Conservation (phyloP, 2,113 vertebrate genomes). For the Delphinus delphis region DNA sequence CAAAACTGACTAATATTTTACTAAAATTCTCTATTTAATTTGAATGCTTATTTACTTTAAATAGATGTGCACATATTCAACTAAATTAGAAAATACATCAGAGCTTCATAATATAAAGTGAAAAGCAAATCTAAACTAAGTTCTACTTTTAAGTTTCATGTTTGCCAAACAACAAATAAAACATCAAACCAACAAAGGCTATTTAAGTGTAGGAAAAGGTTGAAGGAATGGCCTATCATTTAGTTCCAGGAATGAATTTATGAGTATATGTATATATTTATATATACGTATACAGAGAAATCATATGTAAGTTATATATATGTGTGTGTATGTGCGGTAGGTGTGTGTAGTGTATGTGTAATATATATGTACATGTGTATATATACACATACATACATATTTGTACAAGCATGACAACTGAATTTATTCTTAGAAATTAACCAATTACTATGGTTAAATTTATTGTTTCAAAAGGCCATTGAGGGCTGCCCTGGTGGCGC, state of each 20-base stretch:
- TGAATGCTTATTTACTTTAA: not conserved
- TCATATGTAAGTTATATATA: not conserved
- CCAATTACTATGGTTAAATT: not conserved
- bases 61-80: not conserved
- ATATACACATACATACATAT: not conserved
- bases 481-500: no score
- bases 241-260: not conserved
- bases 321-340: no score
- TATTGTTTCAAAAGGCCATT: not conserved
- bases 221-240: not conserved
- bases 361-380: not conserved
- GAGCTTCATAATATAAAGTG: not conserved
- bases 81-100: not conserved
- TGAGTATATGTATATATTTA: not conserved
- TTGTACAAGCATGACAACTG: not conserved
- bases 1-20: not conserved
- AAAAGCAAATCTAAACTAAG: not conserved
- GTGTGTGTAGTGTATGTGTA: not conserved
- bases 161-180: not conserved
- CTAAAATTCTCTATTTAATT: not conserved
- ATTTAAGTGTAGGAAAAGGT: not conserved
- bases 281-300: not conserved
- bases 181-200: not conserved
- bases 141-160: not conserved
- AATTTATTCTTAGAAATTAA: not conserved